Base-by-base conservation (phyloP, 2,113 vertebrate genomes). In the Rattus norvegicus region DNA sequence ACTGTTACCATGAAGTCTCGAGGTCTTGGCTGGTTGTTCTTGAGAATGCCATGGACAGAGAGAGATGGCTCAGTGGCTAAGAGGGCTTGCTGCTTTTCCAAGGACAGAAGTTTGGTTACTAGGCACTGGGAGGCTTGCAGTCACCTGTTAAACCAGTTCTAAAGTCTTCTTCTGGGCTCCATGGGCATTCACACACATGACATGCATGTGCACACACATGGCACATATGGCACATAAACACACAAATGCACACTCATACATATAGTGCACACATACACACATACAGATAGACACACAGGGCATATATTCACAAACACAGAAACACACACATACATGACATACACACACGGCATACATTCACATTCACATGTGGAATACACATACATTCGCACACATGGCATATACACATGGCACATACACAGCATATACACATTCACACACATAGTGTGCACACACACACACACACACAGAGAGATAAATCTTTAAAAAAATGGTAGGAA, bases 391-490 rank as follows among this genome's bases (percentile, higher is more conserved):
- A 87, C 47, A 54, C 30, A 70, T 30, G 59, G 59, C 16, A 70
- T 3, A 72, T 10, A 36, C 33, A 61, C 59, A 61, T 19, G 59
- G 52, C 52, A 54, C 59, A 61, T 43, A 43, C 63, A 65, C 63
- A 65, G 5, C 20, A 20, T 20, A 61, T 19, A 72, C 17, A 72
- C 19, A 73, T 19, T 39, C 70, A 75, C 7, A 73, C 70, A 75
- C 8, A 22, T 16, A 33, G 10, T 3, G 16, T 3, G 26, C 1
- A 26, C 5, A 4, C 39, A 28, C n/a, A 24, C 33, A 54, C 3
- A 36, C 49, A 61, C 56, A 63, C 22, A 47, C 26, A 30, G 4
- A 43, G 0, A 43, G 16, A 54, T 4, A 54, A 80, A 77, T 52
- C 75, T 81, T 83, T 49, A 33, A 1, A 33, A n/a, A 54, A 54